Conservation (phyloP, 2,888 invertebrate species). For the Penaeus monodon region DNA sequence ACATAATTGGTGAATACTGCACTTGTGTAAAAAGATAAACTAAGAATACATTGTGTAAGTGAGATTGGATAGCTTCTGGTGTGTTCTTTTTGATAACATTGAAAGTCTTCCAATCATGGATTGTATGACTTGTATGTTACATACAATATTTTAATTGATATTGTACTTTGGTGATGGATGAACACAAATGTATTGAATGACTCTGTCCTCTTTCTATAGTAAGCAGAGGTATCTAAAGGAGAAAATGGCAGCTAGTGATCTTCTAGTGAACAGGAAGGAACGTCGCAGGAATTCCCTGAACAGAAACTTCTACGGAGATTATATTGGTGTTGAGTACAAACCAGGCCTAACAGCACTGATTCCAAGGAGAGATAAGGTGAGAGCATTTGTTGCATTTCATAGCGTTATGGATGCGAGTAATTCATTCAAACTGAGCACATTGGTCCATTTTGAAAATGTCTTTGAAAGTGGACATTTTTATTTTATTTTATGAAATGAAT, state of each 20-base stretch:
- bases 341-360: conserved; percentile 75
- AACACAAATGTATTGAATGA: neutral
- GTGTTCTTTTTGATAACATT: too few relatives aligned
- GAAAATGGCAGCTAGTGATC: conserved; percentile 70
- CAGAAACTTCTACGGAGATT: conserved; percentile 79
- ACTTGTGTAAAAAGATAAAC: too few relatives aligned
- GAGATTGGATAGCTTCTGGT: too few relatives aligned
- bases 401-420: neutral
- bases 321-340: conserved; percentile 77
- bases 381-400: conserved; percentile 65
- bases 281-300: conserved; percentile 76
- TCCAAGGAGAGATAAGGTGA: conserved; percentile 77
- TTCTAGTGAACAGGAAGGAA: conserved; percentile 75
- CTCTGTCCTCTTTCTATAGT: conserved; percentile 23
- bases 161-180: neutral
- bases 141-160: too few relatives aligned
- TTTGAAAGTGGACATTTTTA: too few relatives aligned
- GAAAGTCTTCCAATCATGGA: too few relatives aligned
- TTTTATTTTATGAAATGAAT: too few relatives aligned
- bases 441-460: too few relatives aligned
- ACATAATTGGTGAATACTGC: too few relatives aligned
- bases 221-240: conserved; percentile 65
- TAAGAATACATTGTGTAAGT: too few relatives aligned
- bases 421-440: neutral
- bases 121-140: too few relatives aligned